Percentiles rank a stretch among this genome's conserved stretches.
These are phyloP conservation scores for Chironomus tentans DNA, from an alignment of 2,888 invertebrate species.

Conservation along the genomic window DNA sequence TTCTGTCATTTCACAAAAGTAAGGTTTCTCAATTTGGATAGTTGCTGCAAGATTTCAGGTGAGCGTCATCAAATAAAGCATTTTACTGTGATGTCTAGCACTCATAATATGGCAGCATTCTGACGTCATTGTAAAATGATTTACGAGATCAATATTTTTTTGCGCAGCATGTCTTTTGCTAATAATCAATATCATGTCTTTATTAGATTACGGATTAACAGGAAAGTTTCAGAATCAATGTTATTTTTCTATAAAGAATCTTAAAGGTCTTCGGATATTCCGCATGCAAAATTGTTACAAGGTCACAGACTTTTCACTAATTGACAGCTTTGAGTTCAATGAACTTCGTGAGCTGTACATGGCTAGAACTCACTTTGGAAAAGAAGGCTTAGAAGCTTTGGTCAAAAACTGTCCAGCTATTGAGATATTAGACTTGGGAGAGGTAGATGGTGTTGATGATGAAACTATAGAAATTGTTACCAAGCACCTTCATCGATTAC, in stretches of 20 bases:
- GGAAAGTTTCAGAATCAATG: constrained; percentile 10
- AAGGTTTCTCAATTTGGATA: background rate
- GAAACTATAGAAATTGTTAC: constrained; percentile 9
- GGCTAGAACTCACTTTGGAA: constrained; percentile 9
- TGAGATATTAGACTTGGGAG: constrained; percentile 10
- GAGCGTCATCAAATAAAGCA: too few relatives aligned
- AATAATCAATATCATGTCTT: too few relatives aligned
- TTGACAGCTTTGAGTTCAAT: constrained; percentile 20
- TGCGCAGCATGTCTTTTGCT: too few relatives aligned
- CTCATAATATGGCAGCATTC: too few relatives aligned
- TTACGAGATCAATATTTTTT: too few relatives aligned
- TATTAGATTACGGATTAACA: constrained; percentile 15
- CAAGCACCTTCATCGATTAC: constrained; percentile 1
- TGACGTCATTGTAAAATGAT: too few relatives aligned
- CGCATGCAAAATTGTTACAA: constrained; percentile 15
- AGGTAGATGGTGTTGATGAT: constrained; percentile 14
- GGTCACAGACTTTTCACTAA: constrained; percentile 15
- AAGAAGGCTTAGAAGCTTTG: constrained; percentile 11
- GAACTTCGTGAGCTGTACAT: constrained; percentile 12
- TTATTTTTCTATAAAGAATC: constrained; percentile 13
- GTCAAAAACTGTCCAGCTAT: constrained; percentile 19
- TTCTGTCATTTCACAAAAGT: constrained; percentile 12
- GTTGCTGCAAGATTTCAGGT: constrained; percentile 5
- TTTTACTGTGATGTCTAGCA: too few relatives aligned
- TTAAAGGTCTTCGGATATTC: background rate